Base-by-base conservation (phyloP, 2,888 invertebrate species). In the Hypolimnas misippus region DNA sequence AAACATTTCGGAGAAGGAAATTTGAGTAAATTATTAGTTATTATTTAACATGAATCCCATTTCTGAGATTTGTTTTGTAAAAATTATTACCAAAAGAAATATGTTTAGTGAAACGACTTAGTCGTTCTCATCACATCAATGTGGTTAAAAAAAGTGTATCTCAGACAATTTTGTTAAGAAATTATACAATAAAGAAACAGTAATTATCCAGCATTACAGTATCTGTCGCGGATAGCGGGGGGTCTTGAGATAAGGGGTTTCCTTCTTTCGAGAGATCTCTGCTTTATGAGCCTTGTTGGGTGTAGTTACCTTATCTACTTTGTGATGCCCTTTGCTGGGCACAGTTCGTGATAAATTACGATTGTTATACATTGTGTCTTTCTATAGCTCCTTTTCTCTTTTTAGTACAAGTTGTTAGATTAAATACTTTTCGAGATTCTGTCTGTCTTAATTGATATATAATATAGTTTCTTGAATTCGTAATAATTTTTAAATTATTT, bases 201-300 rank as follows among this genome's bases (percentile, higher is more conserved):
- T 68, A 68, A 71, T 71, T 71, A 71, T 70, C 63, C 64, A 62
- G 63, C 67, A 66, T 70, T 63, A 67, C 66, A 54, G 67, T 71
- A 71, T 73, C 73, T 67, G 21, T 54, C 21, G 49, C 56, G 63
- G 69, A 69, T 72, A 67, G 64, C 62, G n/a, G n/a, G 69, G 66
- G 14, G 68, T 57, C 38, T 59, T 61, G 19, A 63, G 70, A 71
- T 69, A 69, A 61, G 64, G 54, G 42, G 57, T 56, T 63, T 21
- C 52, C 52, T 60, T 53, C 46, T 59, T 59, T 65, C 53, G 54
- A 49, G 63, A 25, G 64, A 62, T 57, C 54, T 51, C 49, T 68
- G 69, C 55, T 70, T 68, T 70, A 70, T 66, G 61, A 57, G 61
- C 35, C 57, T 63, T 62, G 59, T 56, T 57, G 63, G 63, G 19